Evolutionary conservation across 2,797 vertebrate species (phyloP), one percentile per base, ranked within the genome.

Genomic region (Leptatherina wallacei): DNA sequence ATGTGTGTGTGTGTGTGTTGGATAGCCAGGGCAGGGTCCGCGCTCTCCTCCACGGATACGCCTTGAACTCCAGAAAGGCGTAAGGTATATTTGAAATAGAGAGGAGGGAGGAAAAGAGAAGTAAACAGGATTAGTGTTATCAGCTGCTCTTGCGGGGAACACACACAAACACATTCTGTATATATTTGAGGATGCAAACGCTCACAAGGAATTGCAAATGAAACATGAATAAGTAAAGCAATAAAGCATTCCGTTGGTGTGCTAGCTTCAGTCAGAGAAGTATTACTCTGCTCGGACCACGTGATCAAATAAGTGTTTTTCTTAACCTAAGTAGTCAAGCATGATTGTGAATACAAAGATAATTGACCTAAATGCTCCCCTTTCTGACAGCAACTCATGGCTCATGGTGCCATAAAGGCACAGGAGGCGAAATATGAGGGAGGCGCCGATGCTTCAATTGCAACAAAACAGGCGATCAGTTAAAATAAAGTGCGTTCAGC

Each of bases 41-140:
- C 69, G 60, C 67, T 73, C 85, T 66, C 68, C 81, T 71, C 73
- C 2, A 14, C 51, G 65, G 61, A 80, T 69, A 70, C 71, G 87
- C 90, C 91, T 94, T 90, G 87, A 90, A 93, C 90, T 92, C 49
- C 54, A 82, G 73, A 76, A 81, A 91, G 56, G 79, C 76, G 22
- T 65, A 77, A 91, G 88, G 89, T 91, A 83, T 87, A 71, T 87
- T 78, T 87, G 84, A 85, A 85, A 85, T 64, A 80, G 49, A 60
- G 85, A 76, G 82, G 60, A 67, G 76, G 60, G 76, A 69, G 77
- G 78, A 65, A 61, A 68, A 84, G 88, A 75, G 77, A 82, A 91
- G 91, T 90, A 92, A 95, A 95, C 91, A 93, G 93, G 92, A 94
- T 94, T 94, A 93, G 84, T 27, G 75, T 88, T 93, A 94, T 95